Conservation (phyloP, 2,797 vertebrate genomes). For the Sebastolobus altivelis region DNA sequence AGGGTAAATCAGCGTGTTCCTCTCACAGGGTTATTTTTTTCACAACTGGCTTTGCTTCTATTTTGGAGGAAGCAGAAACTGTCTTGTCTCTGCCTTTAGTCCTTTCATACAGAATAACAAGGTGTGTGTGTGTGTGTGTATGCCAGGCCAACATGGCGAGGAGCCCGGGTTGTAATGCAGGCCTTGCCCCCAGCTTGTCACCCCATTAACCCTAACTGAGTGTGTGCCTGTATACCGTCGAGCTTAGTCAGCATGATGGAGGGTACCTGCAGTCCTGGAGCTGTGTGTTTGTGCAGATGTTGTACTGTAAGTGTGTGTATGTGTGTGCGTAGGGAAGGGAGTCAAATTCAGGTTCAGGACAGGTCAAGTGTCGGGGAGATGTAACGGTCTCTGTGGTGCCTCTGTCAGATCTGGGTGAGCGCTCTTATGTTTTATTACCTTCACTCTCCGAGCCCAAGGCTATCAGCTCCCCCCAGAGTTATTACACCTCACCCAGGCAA, state of each 20-base stretch:
- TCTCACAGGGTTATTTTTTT: background rate
- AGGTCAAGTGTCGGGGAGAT: conserved; percentile 39
- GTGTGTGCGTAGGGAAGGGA: conserved; percentile 1
- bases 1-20: background rate
- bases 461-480: conserved; percentile 33
- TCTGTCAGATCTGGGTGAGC: conserved; percentile 38
- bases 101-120: conserved; percentile 17
- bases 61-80: conserved; percentile 13
- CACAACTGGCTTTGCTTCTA: background rate
- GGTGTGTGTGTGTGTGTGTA: background rate
- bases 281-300: conserved; percentile 18
- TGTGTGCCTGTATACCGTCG: conserved; percentile 18
- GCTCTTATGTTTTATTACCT: conserved; percentile 55
- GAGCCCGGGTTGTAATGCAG: conserved; percentile 49
- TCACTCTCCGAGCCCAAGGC: conserved; percentile 44
- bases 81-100: background rate
- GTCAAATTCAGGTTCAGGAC: conserved; percentile 42
- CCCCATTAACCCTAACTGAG: conserved; percentile 63
- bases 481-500: conserved; percentile 26
- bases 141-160: conserved; percentile 28
- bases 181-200: conserved; percentile 44
- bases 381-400: conserved; percentile 32
- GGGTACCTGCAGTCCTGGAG: background rate
- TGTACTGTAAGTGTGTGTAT: background rate
- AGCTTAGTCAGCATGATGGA: conserved; percentile 63